Evolutionary conservation across 2,888 invertebrate genomes (phyloP), one percentile per base, ranked within the genome.

Genomic region (Salpingus planirostris): DNA sequence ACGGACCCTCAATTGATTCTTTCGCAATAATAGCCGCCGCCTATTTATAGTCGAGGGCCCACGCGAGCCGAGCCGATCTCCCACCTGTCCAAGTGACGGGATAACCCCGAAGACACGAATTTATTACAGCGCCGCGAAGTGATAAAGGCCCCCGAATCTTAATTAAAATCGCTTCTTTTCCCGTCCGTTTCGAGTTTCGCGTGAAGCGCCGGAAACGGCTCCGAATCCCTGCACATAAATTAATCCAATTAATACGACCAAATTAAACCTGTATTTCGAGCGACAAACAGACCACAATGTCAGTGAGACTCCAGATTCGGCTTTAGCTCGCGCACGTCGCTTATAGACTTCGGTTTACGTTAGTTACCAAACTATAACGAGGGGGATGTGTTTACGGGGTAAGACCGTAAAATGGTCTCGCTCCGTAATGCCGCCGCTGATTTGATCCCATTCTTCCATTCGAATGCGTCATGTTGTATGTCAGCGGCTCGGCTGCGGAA

Each of bases 1-100:
- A 38, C 36, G 37, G 33, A 18, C 26, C 31, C 28, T 37, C 42
- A 41, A 43, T 43, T 44, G 44, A 41, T 42, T 42, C 38, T 40
- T 40, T 36, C 24, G 40, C 35, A 40, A 39, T 42, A 42, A 42
- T 39, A 39, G 42, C 33, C 10, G 29, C 27, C 29, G 27, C 34
- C 21, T 13, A 27, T n/a, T n/a, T n/a, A n/a, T n/a, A n/a, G n/a
- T n/a, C n/a, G n/a, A n/a, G n/a, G n/a, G n/a, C n/a, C n/a, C n/a
- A n/a, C n/a, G 38, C 39, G 36, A 36, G 36, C 23, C 18, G 28
- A 26, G 31, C 29, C 40, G 37, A 36, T 38, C 38, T 33, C 38
- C 27, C 37, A 33, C 33, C 37, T 28, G n/a, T n/a, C n/a, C n/a
- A n/a, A n/a, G n/a, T n/a, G n/a, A n/a, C n/a, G n/a, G n/a, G n/a